These are phyloP conservation scores for Tanytarsus gracilentus DNA, from an alignment of 2,888 invertebrate species.

Conservation along the genomic window DNA sequence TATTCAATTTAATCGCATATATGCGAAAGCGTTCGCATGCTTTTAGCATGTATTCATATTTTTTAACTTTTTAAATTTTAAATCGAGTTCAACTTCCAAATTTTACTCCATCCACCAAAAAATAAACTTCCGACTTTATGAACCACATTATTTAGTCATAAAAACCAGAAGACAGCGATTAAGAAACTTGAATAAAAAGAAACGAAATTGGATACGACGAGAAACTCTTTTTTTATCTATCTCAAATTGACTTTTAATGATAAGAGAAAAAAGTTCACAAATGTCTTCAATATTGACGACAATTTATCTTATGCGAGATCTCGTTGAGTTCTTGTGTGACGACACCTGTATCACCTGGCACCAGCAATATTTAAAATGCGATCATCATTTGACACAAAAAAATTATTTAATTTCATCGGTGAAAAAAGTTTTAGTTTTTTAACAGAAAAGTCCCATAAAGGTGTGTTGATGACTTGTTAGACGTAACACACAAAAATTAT, in stretches of 20 bases:
- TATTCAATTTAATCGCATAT: too few relatives aligned
- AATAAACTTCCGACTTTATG: background rate
- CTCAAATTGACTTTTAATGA: conserved; percentile 12
- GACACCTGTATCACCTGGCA: background rate
- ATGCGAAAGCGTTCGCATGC: too few relatives aligned
- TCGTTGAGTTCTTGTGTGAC: too few relatives aligned
- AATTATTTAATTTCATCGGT: background rate
- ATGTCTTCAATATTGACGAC: too few relatives aligned
- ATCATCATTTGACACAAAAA: background rate
- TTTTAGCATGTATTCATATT: too few relatives aligned
- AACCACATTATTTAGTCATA: background rate
- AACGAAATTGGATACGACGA: too few relatives aligned
- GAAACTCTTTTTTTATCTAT: conserved; percentile 2
- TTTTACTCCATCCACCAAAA: too few relatives aligned
- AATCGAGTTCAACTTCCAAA: too few relatives aligned
- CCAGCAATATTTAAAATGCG: background rate
- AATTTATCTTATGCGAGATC: too few relatives aligned
- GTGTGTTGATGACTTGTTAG: conserved; percentile 25
- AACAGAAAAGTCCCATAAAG: background rate
- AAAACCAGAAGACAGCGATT: background rate
- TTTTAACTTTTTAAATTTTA: too few relatives aligned
- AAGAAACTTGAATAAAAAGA: too few relatives aligned
- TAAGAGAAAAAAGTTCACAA: background rate
- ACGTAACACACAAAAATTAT: background rate
- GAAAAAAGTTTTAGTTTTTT: background rate